These are phyloP conservation scores for Hyposoter dolosus DNA, from an alignment of 2,888 invertebrate species.

Conservation along the genomic window DNA sequence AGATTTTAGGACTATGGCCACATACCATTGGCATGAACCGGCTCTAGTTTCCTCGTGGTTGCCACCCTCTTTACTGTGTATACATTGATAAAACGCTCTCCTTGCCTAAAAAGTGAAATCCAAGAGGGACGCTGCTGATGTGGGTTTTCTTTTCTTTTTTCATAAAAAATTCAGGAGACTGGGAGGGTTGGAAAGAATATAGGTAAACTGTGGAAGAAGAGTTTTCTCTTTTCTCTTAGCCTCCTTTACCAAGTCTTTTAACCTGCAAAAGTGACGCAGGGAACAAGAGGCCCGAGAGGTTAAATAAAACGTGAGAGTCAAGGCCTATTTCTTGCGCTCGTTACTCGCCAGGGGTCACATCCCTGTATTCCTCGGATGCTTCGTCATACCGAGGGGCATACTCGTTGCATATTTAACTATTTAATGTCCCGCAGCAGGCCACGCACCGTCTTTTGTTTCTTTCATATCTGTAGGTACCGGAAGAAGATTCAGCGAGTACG, in stretches of 20 bases:
- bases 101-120: conserved; percentile 22
- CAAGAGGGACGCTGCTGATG: conserved; percentile 11
- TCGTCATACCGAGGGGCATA: conserved; percentile 45
- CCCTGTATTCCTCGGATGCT: neutral
- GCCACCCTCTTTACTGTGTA: conserved; percentile 14
- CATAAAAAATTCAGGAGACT: conserved; percentile 18
- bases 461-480: neutral
- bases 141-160: conserved; percentile 1
- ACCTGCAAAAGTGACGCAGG: conserved; percentile 3
- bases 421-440: conserved; percentile 33
- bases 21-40: neutral
- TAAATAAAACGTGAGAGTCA: conserved; percentile 51
- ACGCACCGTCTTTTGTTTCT: conserved; percentile 24
- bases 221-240: neutral
- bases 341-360: conserved; percentile 34
- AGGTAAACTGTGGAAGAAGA: conserved; percentile 6
- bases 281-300: conserved; percentile 32
- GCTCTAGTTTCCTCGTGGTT: conserved; percentile 20
- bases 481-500: conserved; percentile 6
- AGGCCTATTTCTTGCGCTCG: conserved; percentile 49
- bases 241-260: neutral
- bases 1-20: conserved; percentile 11
- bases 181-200: conserved; percentile 5
- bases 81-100: conserved; percentile 17
- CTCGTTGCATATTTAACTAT: conserved; percentile 48